These are phyloP conservation scores for Trachymyrmex cornetzi DNA, from an alignment of 1,140 invertebrate genomes.

Conservation along the genomic window DNA sequence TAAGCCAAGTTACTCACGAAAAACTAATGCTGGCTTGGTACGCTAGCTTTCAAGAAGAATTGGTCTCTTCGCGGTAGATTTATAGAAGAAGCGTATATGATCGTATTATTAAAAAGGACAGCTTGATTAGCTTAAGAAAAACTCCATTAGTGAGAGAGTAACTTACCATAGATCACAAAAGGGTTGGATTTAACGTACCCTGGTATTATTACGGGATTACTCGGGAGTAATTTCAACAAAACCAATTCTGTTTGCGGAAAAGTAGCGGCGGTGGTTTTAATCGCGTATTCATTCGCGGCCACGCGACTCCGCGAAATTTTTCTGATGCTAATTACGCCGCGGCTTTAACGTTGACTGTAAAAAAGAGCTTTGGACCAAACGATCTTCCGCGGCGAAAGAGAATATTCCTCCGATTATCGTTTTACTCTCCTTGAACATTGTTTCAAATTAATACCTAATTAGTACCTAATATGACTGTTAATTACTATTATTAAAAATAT, in stretches of 20 bases:
- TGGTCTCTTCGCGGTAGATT: neutral
- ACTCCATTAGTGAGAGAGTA: neutral
- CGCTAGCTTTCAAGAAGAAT: neutral
- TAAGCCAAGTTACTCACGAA: neutral
- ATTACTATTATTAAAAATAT: conserved; percentile 10
- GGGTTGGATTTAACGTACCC: conserved; percentile 28
- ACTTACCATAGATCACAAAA: neutral
- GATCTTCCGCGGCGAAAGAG: neutral
- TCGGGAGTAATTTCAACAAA: conserved; percentile 57
- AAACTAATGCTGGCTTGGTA: neutral
- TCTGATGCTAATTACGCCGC: conserved; percentile 45
- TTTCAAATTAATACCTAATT: conserved; percentile 5
- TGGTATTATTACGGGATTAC: conserved; percentile 50
- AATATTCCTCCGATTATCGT: conserved; percentile 3
- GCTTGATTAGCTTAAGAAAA: neutral
- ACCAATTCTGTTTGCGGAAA: conserved; percentile 28
- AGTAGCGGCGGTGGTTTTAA: conserved; percentile 15
- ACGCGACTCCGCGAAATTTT: conserved; percentile 42
- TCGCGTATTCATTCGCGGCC: conserved; percentile 52
- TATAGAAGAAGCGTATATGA: neutral
- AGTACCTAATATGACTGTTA: neutral
- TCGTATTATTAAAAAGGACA: neutral
- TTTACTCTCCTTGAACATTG: neutral
- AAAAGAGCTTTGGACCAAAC: conserved; percentile 19
- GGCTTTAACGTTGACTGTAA: conserved; percentile 20